Percentiles rank a stretch among this genome's conserved stretches.
Conservation (phyloP, 2,888 invertebrate genomes). For the Bombyx huttoni region DNA sequence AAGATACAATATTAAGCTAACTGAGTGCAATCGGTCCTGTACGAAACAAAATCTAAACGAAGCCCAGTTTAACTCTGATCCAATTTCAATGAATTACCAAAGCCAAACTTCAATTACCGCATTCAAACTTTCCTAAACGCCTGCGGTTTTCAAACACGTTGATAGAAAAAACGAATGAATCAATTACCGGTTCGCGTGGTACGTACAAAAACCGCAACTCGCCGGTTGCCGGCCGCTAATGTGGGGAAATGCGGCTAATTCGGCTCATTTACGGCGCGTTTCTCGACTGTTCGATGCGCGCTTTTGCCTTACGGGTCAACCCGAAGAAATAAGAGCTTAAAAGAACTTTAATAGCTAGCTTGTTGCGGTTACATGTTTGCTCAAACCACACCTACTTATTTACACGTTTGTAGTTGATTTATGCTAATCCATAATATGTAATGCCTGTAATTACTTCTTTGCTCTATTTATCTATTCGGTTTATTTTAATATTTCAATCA, state of each 20-base stretch:
- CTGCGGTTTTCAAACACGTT: neutral
- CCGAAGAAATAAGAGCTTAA: slow-evolving; percentile 1
- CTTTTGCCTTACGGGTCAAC: slow-evolving; percentile 3
- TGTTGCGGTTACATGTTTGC: neutral
- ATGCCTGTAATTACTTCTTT: neutral
- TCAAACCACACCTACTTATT: neutral
- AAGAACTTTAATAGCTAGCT: neutral
- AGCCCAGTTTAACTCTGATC: neutral
- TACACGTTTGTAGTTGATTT: neutral
- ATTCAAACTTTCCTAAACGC: neutral
- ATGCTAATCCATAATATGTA: neutral
- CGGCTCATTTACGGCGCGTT: slow-evolving; percentile 9
- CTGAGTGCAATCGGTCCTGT: too few species aligned
- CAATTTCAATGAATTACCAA: neutral
- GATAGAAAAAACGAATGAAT: slow-evolving; percentile 8
- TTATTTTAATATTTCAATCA: too few species aligned
- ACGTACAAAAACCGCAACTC: slow-evolving; percentile 9
- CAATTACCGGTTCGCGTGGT: slow-evolving; percentile 10
- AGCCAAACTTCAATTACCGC: neutral
- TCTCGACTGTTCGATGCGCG: neutral
- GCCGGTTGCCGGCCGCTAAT: slow-evolving; percentile 9
- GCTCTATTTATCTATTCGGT: too few species aligned
- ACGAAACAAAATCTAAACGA: neutral
- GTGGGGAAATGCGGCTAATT: slow-evolving; percentile 12
- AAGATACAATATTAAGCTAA: too few species aligned